Evolutionary conservation across 2,113 vertebrate species (phyloP), one percentile per base, ranked within the genome.

Genomic region (Lepisosteus oculatus): DNA sequence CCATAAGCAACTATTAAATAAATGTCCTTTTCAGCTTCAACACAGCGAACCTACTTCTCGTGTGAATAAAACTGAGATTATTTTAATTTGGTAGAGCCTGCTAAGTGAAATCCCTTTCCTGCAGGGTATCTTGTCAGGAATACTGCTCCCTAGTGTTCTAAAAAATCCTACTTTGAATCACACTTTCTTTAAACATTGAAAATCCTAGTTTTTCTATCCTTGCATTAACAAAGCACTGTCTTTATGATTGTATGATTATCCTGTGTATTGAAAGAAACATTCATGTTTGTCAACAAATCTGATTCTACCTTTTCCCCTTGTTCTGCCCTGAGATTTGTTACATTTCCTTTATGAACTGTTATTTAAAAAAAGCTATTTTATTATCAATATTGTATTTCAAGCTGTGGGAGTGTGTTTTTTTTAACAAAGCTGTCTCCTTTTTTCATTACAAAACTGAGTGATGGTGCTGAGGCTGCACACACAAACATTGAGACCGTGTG

Each of bases 381-480:
- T 29, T 29, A 1, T 29, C 29, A 2, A 29, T 29, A 29, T 29
- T 29, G 1, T 29, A 29, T 29, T 29, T 29, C 29, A 29, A 29
- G 29, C 29, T 29, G 29, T 29, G 29, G 29, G 29, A 29, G 29
- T 29, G 29, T 29, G 29, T 29, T 29, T 29, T 29, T 29, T 29
- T 29, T 29, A 29, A 29, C 29, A 29, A 29, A 29, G 29, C 29
- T 29, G 29, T 29, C 29, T 29, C 29, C 29, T 29, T 1, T 29
- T 29, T 29, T 29, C 80, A 73, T 82, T 85, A 84, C 41, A 86
- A 83, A 87, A 88, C 85, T 84, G 85, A 86, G 68, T 71, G 74
- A 81, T 85, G 86, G 84, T 86, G 88, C 88, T 90, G 89, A 90
- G 85, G 81, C 83, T 89, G 87, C 88, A 87, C 88, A 89, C 89